Base-by-base conservation (phyloP, 2,113 vertebrate genomes). In the Otolemur garnettii region DNA sequence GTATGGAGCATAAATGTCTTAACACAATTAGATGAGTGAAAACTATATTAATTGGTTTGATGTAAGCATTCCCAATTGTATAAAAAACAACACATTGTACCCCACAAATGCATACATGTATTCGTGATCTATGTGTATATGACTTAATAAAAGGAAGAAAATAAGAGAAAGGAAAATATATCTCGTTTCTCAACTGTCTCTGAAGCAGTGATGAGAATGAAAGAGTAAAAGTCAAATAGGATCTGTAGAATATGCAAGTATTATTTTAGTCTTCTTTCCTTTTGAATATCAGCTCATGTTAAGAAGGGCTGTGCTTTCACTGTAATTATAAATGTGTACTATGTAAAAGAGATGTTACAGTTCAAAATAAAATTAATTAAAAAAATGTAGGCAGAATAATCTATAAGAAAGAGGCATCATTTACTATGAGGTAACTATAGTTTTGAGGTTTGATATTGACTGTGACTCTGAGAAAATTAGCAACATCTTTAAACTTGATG, bases 281-380 rank as follows among this genome's bases (percentile, higher is more conserved):
- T 79, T 90, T 69, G 9, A 21, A 82, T 77, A 24, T 77, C 38
- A 15, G 17, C 22, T 89, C 53, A 57, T 42, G 30, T 59, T 33
- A 87, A 22, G 38, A 69, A 74, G 42, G 15, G 7, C 12, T 90
- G 14, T 83, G 53, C 45, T 96, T 94, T 87, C 64, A 42, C 90
- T 28, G n/a, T 50, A 74, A 42, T 96, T 69, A 55, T 66, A 53
- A 55, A 62, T 74, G n/a, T 60, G 30, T 86, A 57, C 45, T 50
- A 50, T 50, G 0, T 64, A 87, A 90, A 91, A 81, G 7, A 38
- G 19, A 86, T 42, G 6, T 53, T 60, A 86, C 66, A 79, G 59
- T 4, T 30, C 57, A 88, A 94, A 88, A 66, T 87, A 75, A 96
- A 94, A 88, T 72, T 50, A 75, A 81, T 64, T 59, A 78, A 59